Conservation (phyloP, 1,140 invertebrate species). For the Sitobion miscanthi region DNA sequence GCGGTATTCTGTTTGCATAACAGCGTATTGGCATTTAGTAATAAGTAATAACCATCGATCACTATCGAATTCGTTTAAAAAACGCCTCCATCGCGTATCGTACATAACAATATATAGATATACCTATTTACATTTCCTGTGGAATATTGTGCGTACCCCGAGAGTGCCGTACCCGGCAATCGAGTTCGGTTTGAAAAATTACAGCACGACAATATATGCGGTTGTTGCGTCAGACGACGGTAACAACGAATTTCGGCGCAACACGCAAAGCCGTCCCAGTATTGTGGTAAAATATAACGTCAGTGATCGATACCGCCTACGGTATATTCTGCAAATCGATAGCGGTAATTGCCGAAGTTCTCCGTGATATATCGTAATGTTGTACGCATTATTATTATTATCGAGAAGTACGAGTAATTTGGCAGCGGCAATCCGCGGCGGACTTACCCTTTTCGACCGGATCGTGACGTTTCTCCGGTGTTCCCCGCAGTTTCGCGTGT, state of each 20-base stretch:
- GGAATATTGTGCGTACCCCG: too few species aligned
- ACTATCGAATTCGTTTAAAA: too few species aligned
- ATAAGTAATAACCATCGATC: too few species aligned
- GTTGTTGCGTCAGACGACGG: neutral
- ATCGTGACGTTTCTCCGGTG: neutral
- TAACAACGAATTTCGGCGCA: neutral
- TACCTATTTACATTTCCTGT: too few species aligned
- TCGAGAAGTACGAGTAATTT: neutral
- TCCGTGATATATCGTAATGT: neutral
- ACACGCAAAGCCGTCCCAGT: neutral
- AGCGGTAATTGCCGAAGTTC: too few species aligned
- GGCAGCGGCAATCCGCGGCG: neutral
- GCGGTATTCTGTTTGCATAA: neutral
- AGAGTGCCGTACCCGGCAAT: neutral
- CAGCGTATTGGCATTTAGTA: too few species aligned
- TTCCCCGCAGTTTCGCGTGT: conserved; percentile 10
- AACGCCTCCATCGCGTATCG: too few species aligned
- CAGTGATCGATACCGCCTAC: neutral
- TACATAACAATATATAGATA: too few species aligned
- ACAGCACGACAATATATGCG: neutral
- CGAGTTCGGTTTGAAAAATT: neutral
- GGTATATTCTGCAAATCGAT: neutral
- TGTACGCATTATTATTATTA: neutral
- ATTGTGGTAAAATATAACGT: neutral
- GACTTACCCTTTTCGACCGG: neutral